Percentiles rank a stretch among this genome's conserved stretches.
Conservation (phyloP, 2,797 vertebrate genomes). For the Eremophila alpestris region DNA sequence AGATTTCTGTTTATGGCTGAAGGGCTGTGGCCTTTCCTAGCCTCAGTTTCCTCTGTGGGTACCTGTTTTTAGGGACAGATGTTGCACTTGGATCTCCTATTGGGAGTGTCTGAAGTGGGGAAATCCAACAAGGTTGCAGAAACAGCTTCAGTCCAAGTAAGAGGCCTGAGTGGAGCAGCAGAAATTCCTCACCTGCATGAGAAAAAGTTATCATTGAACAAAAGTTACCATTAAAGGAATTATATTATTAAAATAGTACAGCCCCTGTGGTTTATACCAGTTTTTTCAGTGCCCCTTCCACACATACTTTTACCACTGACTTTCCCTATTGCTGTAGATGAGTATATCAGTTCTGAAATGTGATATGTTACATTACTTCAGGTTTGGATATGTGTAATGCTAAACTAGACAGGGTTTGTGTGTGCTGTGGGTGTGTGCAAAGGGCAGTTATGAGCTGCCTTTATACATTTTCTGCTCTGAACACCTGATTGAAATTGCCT, state of each 20-base stretch:
- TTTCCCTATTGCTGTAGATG: not conserved
- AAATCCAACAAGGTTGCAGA: accelerated
- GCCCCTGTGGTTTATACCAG: accelerated
- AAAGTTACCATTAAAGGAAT: not conserved
- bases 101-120: not conserved
- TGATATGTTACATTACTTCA: accelerated
- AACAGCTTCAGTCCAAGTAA: too few relatives aligned
- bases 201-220: not conserved
- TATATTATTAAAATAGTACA: not conserved
- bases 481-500: not conserved
- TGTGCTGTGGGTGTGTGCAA: not conserved
- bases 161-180: not conserved
- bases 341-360: accelerated
- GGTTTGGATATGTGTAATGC: accelerated
- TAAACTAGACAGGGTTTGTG: not conserved
- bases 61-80: too few relatives aligned
- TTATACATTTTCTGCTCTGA: not conserved
- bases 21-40: not conserved
- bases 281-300: not conserved
- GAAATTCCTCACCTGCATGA: not conserved
- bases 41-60: not conserved
- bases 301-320: accelerated
- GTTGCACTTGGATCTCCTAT: accelerated
- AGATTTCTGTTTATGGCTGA: not conserved
- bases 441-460: not conserved